A percentile compares a stretch with the other conserved stretches of the same genome.
These are phyloP conservation scores for Microplitis manilae DNA, from an alignment of 2,888 invertebrate genomes.

Conservation along the genomic window DNA sequence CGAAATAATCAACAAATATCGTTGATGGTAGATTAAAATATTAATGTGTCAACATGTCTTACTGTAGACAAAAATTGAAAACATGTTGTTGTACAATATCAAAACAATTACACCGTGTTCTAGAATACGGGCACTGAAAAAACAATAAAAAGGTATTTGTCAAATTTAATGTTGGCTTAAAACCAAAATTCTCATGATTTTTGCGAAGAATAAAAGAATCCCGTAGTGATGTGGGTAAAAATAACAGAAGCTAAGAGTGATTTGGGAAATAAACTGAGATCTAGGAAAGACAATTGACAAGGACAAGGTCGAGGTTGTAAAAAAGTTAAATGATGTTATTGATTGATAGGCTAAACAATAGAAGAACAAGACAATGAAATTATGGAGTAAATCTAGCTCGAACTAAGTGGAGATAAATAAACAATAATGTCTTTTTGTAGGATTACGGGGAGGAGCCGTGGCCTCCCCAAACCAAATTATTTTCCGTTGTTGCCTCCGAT, in stretches of 20 bases:
- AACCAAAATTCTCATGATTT: neutral
- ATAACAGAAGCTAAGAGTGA: neutral
- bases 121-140: too few species aligned
- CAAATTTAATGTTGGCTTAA: conserved; percentile 14
- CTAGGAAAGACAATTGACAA: neutral
- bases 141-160: neutral
- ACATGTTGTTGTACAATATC: too few species aligned
- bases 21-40: neutral
- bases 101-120: too few species aligned
- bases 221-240: neutral
- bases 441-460: conserved; percentile 85
- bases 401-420: neutral
- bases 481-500: conserved; percentile 86
- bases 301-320: conserved; percentile 30
- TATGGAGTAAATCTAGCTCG: neutral
- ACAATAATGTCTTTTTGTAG: conserved; percentile 81
- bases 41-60: conserved; percentile 21
- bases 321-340: conserved; percentile 5
- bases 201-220: neutral
- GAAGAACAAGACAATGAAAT: neutral
- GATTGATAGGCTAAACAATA: neutral
- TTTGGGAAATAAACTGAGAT: neutral
- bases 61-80: neutral
- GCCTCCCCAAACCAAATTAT: conserved; percentile 87
- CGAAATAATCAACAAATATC: neutral